Conservation (phyloP, 2,113 vertebrate genomes). For the Phoxinus phoxinus region DNA sequence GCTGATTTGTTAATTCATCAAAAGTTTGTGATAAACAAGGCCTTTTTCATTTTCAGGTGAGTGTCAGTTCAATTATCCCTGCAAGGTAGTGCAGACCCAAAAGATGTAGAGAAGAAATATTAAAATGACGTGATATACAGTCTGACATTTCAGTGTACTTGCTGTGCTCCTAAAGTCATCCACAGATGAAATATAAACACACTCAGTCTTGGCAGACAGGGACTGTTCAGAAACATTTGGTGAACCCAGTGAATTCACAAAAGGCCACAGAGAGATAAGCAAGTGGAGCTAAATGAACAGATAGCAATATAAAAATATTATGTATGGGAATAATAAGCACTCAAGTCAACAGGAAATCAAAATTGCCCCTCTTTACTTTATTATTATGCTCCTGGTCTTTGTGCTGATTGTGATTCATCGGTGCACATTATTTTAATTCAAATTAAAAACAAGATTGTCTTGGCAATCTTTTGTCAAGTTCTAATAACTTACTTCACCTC, state of each 20-base stretch:
- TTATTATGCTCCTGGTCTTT: background rate
- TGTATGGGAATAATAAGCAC: background rate
- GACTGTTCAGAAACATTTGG: background rate
- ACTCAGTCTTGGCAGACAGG: background rate
- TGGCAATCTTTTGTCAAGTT: background rate
- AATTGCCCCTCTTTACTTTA: background rate
- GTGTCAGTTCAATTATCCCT: slow-evolving; percentile 14
- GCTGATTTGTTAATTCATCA: background rate
- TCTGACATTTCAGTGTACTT: slow-evolving; percentile 25
- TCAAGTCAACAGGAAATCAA: slow-evolving; percentile 6
- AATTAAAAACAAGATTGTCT: background rate
- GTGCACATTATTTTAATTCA: background rate
- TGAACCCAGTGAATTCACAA: background rate
- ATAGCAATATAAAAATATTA: background rate
- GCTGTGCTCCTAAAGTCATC: background rate
- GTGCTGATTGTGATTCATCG: background rate
- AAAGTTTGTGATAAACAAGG: background rate
- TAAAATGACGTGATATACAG: slow-evolving; percentile 28
- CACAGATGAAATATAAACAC: background rate
- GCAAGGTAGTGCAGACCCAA: background rate
- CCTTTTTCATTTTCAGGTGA: background rate
- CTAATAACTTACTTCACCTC: background rate
- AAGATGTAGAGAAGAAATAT: background rate
- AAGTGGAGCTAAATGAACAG: background rate
- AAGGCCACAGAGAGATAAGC: slow-evolving; percentile 1